Conservation (phyloP, 2,797 vertebrate genomes). For the Lates japonicus region DNA sequence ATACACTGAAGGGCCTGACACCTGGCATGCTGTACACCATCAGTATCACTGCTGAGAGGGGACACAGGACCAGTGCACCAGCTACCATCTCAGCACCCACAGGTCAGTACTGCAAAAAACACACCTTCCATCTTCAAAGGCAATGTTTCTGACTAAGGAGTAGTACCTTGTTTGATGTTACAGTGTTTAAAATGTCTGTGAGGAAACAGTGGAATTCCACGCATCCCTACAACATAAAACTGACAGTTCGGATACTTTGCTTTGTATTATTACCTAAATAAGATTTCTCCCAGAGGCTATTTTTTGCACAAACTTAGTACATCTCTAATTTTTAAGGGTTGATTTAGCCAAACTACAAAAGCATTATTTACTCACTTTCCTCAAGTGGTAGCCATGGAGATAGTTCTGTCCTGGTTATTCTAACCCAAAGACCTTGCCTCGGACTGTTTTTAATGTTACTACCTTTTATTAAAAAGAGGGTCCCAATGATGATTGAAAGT, state of each 20-base stretch:
- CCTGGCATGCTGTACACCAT: slow-evolving; percentile 92
- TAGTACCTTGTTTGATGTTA: slow-evolving; percentile 13
- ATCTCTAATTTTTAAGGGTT: neutral
- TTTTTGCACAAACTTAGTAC: neutral
- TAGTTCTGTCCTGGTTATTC: neutral
- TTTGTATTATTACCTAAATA: neutral
- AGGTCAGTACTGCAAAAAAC: slow-evolving; percentile 83
- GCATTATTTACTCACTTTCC: neutral
- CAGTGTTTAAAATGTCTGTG: neutral
- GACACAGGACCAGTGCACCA: slow-evolving; percentile 89
- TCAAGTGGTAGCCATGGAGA: neutral
- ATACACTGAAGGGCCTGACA: slow-evolving; percentile 85
- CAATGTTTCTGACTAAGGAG: neutral
- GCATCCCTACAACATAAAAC: neutral
- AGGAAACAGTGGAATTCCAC: too few relatives aligned
- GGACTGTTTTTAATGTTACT: neutral
- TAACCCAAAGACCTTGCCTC: neutral
- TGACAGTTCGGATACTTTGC: neutral
- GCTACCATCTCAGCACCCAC: slow-evolving; percentile 87
- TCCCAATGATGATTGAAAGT: neutral
- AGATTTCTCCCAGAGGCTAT: neutral
- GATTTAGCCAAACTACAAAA: neutral
- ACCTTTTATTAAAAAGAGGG: neutral
- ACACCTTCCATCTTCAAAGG: neutral
- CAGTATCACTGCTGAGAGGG: slow-evolving; percentile 90